These are phyloP conservation scores for Yoshiicerus persimilis DNA, from an alignment of 1,140 invertebrate species.

Conservation along the genomic window DNA sequence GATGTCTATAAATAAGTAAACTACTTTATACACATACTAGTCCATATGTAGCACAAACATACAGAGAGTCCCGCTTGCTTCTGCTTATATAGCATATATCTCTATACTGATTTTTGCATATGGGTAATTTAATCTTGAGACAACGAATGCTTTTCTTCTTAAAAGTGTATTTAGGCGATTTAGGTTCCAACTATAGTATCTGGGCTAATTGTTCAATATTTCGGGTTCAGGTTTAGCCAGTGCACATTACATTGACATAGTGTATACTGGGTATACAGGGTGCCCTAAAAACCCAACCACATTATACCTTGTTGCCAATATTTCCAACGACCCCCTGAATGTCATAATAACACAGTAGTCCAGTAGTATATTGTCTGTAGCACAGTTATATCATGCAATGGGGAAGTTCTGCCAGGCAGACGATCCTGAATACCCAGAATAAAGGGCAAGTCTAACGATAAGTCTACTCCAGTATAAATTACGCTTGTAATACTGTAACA, in stretches of 20 bases:
- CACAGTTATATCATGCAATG: background rate
- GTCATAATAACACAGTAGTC: background rate
- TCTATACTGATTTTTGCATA: no score
- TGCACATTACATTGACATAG: background rate
- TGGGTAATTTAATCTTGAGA: background rate
- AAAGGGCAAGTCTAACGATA: background rate
- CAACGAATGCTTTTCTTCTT: background rate
- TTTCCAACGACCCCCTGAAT: background rate
- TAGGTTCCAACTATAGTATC: background rate
- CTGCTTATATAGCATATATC: background rate
- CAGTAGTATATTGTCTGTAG: background rate
- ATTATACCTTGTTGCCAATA: background rate
- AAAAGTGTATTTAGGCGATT: background rate
- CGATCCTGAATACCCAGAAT: background rate
- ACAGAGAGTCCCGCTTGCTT: background rate
- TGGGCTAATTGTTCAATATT: slow-evolving; percentile 20
- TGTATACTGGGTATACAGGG: background rate
- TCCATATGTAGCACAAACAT: background rate
- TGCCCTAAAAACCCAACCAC: background rate
- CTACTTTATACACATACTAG: background rate
- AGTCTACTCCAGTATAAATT: no score
- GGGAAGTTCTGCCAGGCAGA: background rate
- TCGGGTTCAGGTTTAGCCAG: background rate
- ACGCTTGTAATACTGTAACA: no score
- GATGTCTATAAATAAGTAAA: background rate